Evolutionary conservation across 2,797 vertebrate genomes (phyloP), one percentile per base, ranked within the genome.

Genomic region (Sorex maritimensis): DNA sequence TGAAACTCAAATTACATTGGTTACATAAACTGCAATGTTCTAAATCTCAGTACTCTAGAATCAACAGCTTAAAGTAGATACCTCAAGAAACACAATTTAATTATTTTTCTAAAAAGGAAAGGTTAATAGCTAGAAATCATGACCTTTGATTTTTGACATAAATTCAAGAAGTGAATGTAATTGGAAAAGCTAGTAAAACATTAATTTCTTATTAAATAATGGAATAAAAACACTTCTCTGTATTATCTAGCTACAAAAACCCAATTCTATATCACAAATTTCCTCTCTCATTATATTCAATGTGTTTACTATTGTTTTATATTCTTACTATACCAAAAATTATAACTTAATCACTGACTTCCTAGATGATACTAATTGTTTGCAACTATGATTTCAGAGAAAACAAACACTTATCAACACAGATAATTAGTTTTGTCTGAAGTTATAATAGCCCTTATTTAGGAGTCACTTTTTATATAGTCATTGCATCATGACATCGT

Each of bases 21-120:
- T 98, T 97, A 87, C 96, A 97, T 97, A 98, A 98, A 98, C 97
- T 96, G 87, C 94, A 95, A 24, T 96, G 95, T 97, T 98, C 96
- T 96, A 95, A 97, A 96, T 88, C 93, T 95, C 87, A 78, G 94
- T 30, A 69, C 83, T 88, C 89, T 23, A 94, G 79, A 96, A 93
- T 97, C 96, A 98, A 97, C 96, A 92, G 95, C 80, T 95, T 95
- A 95, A 97, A 97, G 96, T 97, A 93, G 93, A 79, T 78, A 5
- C 82, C 24, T 80, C n/a, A 69, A 96, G 96, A 98, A 98, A 97
- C 94, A 98, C 85, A 97, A 86, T 96, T 55, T 77, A 93, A 97
- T 95, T 98, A 96, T 96, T 98, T 98, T 97, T 67, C 92, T 88
- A 94, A 44, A 95, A 74, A 84, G 52, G 91, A 92, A 97, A 97